A percentile compares a stretch with the other conserved stretches of the same genome.
These are phyloP conservation scores for Allophyes oxyacanthae DNA, from an alignment of 2,888 invertebrate genomes.

Conservation along the genomic window DNA sequence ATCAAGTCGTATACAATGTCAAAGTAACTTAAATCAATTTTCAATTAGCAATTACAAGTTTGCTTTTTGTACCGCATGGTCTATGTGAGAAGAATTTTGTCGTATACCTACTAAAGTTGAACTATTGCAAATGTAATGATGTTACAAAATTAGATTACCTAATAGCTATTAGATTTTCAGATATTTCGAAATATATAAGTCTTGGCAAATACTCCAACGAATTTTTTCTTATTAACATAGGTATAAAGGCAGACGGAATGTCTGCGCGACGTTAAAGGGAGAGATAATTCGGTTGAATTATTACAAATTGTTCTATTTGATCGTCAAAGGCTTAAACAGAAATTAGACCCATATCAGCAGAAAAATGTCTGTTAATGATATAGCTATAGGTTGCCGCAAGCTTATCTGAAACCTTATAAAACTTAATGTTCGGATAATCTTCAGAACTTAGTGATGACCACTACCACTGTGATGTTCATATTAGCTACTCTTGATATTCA, in stretches of 20 bases:
- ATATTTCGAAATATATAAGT: too few relatives aligned
- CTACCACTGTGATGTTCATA: too few relatives aligned
- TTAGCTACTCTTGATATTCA: conserved; percentile 10
- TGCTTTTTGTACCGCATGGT: too few relatives aligned
- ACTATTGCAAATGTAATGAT: too few relatives aligned
- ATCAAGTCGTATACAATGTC: too few relatives aligned
- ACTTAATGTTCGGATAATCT: conserved; percentile 7
- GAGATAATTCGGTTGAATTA: conserved; percentile 43
- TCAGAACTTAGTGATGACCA: conserved; percentile 6
- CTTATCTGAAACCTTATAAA: conserved; percentile 6
- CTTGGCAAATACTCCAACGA: too few relatives aligned
- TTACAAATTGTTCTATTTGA: conserved; percentile 45
- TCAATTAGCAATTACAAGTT: neutral
- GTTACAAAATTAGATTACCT: too few relatives aligned
- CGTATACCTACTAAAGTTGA: too few relatives aligned
- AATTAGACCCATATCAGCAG: conserved; percentile 36
- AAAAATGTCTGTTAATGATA: conserved; percentile 36
- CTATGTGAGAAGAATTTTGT: neutral
- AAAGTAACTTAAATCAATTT: neutral
- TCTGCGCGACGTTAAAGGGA: conserved; percentile 33
- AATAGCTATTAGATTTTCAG: too few relatives aligned
- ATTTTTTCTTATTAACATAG: too few relatives aligned
- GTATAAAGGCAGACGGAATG: conserved; percentile 46
- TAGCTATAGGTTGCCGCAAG: conserved; percentile 1
- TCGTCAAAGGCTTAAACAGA: conserved; percentile 22